A percentile compares a stretch with the other conserved stretches of the same genome.
phyloP scores from a whole-genome alignment of 2,113 vertebrate species.

The Ameiurus melas region DNA sequence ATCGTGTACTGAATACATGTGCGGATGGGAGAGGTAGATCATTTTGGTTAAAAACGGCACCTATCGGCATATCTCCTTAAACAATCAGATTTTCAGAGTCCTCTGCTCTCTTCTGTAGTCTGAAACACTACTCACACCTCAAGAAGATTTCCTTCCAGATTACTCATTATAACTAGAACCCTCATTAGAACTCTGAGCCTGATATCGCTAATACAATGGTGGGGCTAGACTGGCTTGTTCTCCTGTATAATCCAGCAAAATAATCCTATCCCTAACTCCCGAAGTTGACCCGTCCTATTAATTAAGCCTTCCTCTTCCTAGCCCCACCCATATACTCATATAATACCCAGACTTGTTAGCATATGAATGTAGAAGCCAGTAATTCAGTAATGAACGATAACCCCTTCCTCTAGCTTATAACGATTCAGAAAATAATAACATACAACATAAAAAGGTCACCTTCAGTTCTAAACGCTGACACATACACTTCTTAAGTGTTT shows the following conservation, averaged over 20 bases:
- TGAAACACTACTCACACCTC: background rate
- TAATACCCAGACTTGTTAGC: background rate
- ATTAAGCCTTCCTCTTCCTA: background rate
- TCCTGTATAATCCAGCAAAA: slow-evolving; percentile 6
- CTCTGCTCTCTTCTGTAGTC: slow-evolving; percentile 12
- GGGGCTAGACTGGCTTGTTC: background rate
- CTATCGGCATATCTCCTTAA: slow-evolving; percentile 49
- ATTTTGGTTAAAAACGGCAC: slow-evolving; percentile 68
- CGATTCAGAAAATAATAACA: slow-evolving; percentile 12
- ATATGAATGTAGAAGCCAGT: background rate
- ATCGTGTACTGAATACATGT: slow-evolving; percentile 58
- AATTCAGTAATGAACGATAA: background rate
- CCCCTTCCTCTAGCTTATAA: background rate
- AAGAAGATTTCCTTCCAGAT: background rate
- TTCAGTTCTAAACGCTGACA: background rate
- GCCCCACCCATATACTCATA: background rate
- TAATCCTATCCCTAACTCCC: background rate
- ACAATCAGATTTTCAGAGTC: slow-evolving; percentile 36
- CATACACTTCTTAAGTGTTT: background rate
- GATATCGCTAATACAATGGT: background rate
- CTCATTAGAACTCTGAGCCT: background rate
- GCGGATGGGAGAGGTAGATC: slow-evolving; percentile 76
- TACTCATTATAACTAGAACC: background rate
- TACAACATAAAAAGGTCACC: background rate
- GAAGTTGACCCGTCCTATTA: background rate